Percentiles rank a stretch among this genome's conserved stretches.
Conservation (phyloP, 2,888 invertebrate species). For the Muschampia plurimacula region DNA sequence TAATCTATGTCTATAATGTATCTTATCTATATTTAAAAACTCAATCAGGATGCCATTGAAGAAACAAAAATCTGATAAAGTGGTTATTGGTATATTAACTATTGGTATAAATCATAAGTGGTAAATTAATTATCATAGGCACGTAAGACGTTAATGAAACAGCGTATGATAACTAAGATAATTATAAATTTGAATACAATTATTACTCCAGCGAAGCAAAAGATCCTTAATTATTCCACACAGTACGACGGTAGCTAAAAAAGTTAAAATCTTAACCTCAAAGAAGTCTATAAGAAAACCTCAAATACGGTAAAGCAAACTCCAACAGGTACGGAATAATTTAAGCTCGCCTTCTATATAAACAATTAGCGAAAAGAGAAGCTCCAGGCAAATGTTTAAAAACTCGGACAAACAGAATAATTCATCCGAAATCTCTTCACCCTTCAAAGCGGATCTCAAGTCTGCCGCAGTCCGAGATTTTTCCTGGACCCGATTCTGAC, state of each 20-base stretch:
- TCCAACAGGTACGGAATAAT: slow-evolving; percentile 42
- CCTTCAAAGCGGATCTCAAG: slow-evolving; percentile 69
- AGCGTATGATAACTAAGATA: neutral
- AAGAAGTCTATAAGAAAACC: slow-evolving; percentile 23
- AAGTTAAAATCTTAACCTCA: slow-evolving; percentile 27
- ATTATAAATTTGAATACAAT: slow-evolving; percentile 1
- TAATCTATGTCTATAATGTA: no score
- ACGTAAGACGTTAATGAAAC: neutral
- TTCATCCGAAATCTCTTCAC: slow-evolving; percentile 70
- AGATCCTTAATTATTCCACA: slow-evolving; percentile 10
- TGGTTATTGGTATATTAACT: no score
- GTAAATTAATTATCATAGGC: neutral
- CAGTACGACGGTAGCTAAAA: slow-evolving; percentile 7
- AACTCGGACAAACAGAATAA: slow-evolving; percentile 80
- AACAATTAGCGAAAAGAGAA: slow-evolving; percentile 54
- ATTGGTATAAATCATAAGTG: no score
- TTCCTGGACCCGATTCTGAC: slow-evolving; percentile 59
- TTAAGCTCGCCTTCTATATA: slow-evolving; percentile 48
- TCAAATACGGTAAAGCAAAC: slow-evolving; percentile 31
- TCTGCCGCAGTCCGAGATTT: slow-evolving; percentile 63
- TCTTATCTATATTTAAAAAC: no score
- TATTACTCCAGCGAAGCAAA: neutral
- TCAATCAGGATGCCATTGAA: no score
- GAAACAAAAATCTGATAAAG: no score
- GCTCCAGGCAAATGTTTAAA: slow-evolving; percentile 62